Evolutionary conservation across 2,113 vertebrate genomes (phyloP), one percentile per base, ranked within the genome.

Genomic region (Muscicapa adusta): DNA sequence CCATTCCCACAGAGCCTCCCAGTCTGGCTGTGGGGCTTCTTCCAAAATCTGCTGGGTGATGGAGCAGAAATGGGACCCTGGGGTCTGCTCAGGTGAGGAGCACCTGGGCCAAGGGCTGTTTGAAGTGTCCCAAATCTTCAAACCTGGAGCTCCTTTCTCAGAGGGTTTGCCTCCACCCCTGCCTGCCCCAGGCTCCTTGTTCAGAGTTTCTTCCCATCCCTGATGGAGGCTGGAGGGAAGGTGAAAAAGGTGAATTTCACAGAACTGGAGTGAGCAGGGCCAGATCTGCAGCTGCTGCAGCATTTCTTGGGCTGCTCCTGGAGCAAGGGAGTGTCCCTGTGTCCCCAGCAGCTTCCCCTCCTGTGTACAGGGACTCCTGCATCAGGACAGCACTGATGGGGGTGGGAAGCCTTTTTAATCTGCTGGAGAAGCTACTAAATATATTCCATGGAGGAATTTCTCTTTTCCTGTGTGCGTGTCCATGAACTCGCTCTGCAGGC

Each of bases 271-370:
- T 5, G 38, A 58, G 10, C 61, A 78, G 42, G 28, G 22, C 17
- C n/a, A 20, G 40, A 38, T 18, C 26, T 84, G 67, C 38, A 47
- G n/a, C 22, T 33, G 23, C 18, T 23, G 13, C 33, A 60, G 43
- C 42, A 10, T 34, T 68, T 72, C 33, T 25, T 19, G 45, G 68
- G 42, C 20, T 63, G n/a, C 28, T 60, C 8, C 47, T 36, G 1
- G 3, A 58, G 57, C 34, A 7, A 42, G 58, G 0, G 18, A 57
- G 3, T 38, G 3, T 2, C 0, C 36, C 22, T 24, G 28, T 47
- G 2, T 29, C 5, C 2, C 58, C 45, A 45, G 14, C 54, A 63
- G 2, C 28, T 40, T 77, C 18, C 1, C 11, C 73, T 66, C 16
- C 81, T 1, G 71, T 19, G 34, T 34, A 28, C 50, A 10, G 36